Conservation (phyloP, 2,888 invertebrate species). For the Acleris laterana region DNA sequence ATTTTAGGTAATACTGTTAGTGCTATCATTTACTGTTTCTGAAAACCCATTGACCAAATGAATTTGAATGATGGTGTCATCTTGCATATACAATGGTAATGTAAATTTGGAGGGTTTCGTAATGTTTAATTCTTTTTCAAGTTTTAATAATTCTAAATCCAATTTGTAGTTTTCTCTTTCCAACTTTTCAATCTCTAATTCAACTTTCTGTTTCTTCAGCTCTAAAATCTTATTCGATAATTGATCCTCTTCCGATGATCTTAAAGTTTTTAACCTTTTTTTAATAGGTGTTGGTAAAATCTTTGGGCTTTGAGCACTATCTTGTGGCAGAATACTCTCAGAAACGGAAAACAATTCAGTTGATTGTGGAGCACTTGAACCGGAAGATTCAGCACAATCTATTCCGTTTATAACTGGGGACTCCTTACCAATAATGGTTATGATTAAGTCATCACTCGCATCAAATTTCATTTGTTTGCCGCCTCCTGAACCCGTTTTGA, state of each 20-base stretch:
- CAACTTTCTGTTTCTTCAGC: conserved; percentile 13
- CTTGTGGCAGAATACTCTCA: conserved; percentile 5
- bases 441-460: conserved; percentile 3
- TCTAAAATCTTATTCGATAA: conserved; percentile 1
- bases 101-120: conserved; percentile 4
- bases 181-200: conserved; percentile 4
- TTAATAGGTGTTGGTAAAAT: conserved; percentile 3
- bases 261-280: not conserved
- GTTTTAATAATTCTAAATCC: conserved; percentile 11
- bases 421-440: not conserved
- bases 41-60: not conserved
- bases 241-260: not conserved
- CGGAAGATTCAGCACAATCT: not conserved
- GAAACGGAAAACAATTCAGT: not conserved
- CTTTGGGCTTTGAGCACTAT: conserved; percentile 5
- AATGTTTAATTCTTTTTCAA: conserved; percentile 9
- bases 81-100: conserved; percentile 1
- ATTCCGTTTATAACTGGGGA: not conserved
- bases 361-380: not conserved
- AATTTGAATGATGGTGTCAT: conserved; percentile 7
- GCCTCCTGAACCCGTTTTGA: conserved; percentile 17
- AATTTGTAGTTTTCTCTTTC: conserved; percentile 12
- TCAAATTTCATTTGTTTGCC: conserved; percentile 15
- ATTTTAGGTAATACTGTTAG: too few species aligned
- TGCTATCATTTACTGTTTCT: not conserved